Evolutionary conservation across 2,113 vertebrate genomes (phyloP).

Genomic region (Lepus americanus): DNA sequence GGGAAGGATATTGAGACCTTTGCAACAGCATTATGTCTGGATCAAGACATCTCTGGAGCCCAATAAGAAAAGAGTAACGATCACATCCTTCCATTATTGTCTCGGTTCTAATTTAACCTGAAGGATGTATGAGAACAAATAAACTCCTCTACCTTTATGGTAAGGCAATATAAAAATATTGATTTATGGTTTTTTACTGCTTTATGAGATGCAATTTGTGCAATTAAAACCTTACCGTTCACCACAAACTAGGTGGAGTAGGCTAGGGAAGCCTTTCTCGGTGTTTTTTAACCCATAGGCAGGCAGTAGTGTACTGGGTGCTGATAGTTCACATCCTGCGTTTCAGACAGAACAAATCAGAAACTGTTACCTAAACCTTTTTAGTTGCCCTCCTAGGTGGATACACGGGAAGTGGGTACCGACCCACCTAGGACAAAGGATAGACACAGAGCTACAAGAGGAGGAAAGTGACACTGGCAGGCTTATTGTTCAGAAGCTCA

Average conservation of each 20-base stretch:
- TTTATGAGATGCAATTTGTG: not conserved
- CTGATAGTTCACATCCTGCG: not conserved
- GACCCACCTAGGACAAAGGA: slow-evolving; percentile 16
- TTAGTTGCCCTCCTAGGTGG: not conserved
- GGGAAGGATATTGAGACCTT: slow-evolving; percentile 32
- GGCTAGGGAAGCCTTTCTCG: not conserved
- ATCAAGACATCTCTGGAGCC: not conserved
- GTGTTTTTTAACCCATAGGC: not conserved
- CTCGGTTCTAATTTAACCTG: slow-evolving; percentile 47
- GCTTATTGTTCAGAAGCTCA: slow-evolving; percentile 2
- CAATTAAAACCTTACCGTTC: slow-evolving; percentile 30
- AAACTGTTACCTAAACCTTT: slow-evolving; percentile 39
- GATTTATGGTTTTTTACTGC: slow-evolving; percentile 48
- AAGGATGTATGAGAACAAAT: slow-evolving; percentile 8
- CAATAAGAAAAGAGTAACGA: slow-evolving; percentile 8
- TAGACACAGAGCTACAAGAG: not conserved
- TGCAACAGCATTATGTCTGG: not conserved
- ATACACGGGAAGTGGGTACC: not conserved
- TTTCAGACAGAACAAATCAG: slow-evolving; percentile 22
- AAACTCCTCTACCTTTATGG: not conserved
- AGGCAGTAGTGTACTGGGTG: not conserved
- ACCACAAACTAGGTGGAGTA: not conserved
- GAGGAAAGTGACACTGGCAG: not conserved
- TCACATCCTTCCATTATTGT: not conserved
- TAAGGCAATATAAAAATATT: slow-evolving; percentile 25